A percentile compares a stretch with the other conserved stretches of the same genome.
phyloP scores from a whole-genome alignment of 2,888 invertebrate genomes.

The Saturnia japonica region DNA sequence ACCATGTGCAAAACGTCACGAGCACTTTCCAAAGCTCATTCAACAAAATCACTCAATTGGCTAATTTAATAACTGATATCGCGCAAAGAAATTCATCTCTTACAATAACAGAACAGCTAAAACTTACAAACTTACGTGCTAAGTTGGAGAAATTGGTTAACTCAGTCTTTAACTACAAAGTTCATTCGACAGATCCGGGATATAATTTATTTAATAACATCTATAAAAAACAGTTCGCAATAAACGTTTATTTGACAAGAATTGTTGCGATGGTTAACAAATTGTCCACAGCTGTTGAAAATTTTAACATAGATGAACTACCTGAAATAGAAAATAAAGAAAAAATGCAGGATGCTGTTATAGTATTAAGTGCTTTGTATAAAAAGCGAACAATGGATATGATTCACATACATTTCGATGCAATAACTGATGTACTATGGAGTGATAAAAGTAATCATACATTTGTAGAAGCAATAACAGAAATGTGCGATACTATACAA shows the following conservation, averaged over 20 bases:
- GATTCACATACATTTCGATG: conserved; percentile 63
- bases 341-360: conserved; percentile 46
- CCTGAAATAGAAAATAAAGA: conserved; percentile 38
- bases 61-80: conserved; percentile 44
- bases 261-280: conserved; percentile 59
- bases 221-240: conserved; percentile 56
- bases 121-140: conserved; percentile 46
- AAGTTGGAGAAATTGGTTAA: conserved; percentile 57
- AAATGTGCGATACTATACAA: conserved; percentile 52
- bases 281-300: conserved; percentile 46
- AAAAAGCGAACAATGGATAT: conserved; percentile 60
- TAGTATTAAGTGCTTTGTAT: conserved; percentile 53
- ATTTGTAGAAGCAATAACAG: conserved; percentile 49
- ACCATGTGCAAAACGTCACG: conserved; percentile 51
- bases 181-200: conserved; percentile 48
- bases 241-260: conserved; percentile 61
- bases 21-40: conserved; percentile 62
- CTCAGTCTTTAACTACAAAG: conserved; percentile 51
- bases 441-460: conserved; percentile 47
- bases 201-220: conserved; percentile 58
- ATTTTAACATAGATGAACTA: conserved; percentile 39
- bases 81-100: conserved; percentile 47
- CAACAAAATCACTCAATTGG: conserved; percentile 46
- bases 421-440: conserved; percentile 61
- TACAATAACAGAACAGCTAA: conserved; percentile 40